Evolutionary conservation across 2,888 invertebrate genomes (phyloP).

Genomic region (Nomada hirtipes): DNA sequence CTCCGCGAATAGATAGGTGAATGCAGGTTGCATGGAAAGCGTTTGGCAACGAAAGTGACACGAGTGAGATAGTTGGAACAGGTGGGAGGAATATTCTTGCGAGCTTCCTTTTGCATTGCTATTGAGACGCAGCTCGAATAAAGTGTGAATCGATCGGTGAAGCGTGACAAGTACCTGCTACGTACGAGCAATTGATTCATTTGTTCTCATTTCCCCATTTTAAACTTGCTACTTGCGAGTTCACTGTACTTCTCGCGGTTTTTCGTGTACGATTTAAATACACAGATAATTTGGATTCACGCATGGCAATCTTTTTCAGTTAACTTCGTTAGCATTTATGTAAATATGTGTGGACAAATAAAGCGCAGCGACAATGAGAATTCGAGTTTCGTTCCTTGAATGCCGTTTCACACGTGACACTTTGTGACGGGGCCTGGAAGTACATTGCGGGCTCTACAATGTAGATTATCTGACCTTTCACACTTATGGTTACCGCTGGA

Average conservation of each 20-base stretch:
- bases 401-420: no score
- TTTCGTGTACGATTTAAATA: constrained; percentile 3
- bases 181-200: constrained; percentile 42
- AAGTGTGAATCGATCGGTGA: constrained; percentile 41
- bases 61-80: constrained; percentile 9
- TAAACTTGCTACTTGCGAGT: constrained; percentile 4
- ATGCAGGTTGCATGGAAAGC: neutral
- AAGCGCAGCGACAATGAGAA: no score
- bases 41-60: neutral
- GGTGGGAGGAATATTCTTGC: neutral
- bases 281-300: no score
- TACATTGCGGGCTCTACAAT: no score
- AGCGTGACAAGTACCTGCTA: constrained; percentile 52
- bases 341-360: no score
- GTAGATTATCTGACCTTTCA: no score
- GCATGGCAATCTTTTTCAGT: no score
- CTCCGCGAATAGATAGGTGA: no score
- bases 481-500: no score
- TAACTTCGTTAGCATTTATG: no score
- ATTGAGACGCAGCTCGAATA: constrained; percentile 19
- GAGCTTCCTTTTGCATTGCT: constrained; percentile 29
- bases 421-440: no score
- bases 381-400: no score
- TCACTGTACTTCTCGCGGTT: constrained; percentile 9
- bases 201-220: constrained; percentile 40